These are phyloP conservation scores for Muntiacus muntjak DNA, from an alignment of 2,113 vertebrate genomes.

Conservation along the genomic window DNA sequence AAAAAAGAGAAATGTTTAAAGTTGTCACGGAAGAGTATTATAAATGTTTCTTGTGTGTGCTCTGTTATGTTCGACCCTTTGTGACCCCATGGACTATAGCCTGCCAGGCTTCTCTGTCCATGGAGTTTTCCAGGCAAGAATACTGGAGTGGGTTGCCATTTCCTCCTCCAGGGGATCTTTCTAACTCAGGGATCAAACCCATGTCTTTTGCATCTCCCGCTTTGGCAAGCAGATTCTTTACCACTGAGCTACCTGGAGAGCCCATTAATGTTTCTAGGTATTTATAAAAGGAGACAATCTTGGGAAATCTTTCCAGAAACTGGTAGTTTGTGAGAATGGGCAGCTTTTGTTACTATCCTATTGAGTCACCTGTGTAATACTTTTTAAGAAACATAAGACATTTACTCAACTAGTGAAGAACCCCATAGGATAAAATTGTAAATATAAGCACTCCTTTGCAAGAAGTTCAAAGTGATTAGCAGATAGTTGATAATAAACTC, in stretches of 20 bases:
- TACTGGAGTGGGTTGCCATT: neutral
- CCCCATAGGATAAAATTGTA: slow-evolving; percentile 11
- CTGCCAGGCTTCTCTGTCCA: neutral
- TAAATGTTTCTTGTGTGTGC: neutral
- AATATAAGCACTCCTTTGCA: slow-evolving; percentile 24
- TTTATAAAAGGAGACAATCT: neutral
- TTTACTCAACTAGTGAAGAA: neutral
- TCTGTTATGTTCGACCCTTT: neutral
- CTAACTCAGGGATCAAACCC: neutral
- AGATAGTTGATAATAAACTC: slow-evolving; percentile 15
- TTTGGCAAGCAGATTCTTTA: neutral
- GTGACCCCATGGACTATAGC: neutral
- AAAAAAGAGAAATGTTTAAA: neutral
- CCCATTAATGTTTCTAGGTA: neutral
- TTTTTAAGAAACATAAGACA: neutral
- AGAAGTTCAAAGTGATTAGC: slow-evolving; percentile 20
- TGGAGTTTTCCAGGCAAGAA: neutral
- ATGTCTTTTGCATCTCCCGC: neutral
- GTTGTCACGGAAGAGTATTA: neutral
- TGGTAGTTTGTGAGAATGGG: neutral
- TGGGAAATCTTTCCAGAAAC: neutral
- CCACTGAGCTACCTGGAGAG: neutral
- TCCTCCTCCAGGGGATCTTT: neutral
- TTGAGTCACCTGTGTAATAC: neutral
- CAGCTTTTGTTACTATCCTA: neutral